phyloP scores from a whole-genome alignment of 2,888 invertebrate species.

The Eremobia ochroleuca region DNA sequence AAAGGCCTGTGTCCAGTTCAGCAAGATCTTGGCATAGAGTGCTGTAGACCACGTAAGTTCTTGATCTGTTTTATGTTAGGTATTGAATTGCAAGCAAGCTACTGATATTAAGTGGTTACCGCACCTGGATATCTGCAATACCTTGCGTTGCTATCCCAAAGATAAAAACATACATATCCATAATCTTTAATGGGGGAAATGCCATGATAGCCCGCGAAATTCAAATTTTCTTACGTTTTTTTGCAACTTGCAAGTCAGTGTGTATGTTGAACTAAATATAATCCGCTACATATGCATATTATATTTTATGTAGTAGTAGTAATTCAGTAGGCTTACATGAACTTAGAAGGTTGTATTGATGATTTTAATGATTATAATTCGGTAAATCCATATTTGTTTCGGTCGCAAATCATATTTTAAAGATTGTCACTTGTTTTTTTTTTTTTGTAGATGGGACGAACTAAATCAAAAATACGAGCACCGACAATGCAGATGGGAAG shows the following conservation, averaged over 20 bases:
- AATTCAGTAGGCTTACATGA: too few species aligned
- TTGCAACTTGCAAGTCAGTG: too few species aligned
- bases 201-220: too few species aligned
- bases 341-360: background rate
- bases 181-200: too few species aligned
- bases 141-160: background rate
- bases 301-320: too few species aligned
- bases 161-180: background rate
- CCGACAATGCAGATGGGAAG: background rate
- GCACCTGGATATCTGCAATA: background rate
- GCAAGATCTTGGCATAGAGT: conserved; percentile 60
- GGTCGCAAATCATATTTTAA: too few species aligned
- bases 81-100: background rate
- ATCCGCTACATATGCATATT: too few species aligned
- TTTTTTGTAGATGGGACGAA: background rate
- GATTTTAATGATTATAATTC: background rate
- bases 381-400: too few species aligned
- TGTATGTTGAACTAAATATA: too few species aligned
- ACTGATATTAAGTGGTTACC: background rate
- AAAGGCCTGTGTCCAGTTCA: conserved; percentile 61
- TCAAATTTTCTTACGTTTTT: too few species aligned
- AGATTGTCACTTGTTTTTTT: background rate
- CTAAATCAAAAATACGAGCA: background rate
- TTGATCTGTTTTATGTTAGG: background rate
- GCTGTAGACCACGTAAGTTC: conserved; percentile 56